phyloP scores from a whole-genome alignment of 2,113 vertebrate genomes.

The Tichodroma muraria region DNA sequence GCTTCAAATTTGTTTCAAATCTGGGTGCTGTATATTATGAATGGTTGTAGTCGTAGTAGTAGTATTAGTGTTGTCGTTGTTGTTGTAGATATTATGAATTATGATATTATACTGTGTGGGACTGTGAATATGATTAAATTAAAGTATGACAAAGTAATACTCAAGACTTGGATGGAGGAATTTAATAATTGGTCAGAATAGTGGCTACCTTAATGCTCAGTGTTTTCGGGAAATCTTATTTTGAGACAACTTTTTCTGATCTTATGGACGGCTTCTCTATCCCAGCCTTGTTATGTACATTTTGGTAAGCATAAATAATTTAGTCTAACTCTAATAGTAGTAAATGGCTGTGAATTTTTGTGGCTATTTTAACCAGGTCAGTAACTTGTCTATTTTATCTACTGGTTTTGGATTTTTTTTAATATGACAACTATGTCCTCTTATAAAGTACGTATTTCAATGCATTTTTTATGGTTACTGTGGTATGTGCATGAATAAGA shows the following conservation, averaged over 20 bases:
- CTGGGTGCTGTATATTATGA: fast-evolving
- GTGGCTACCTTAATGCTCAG: not conserved
- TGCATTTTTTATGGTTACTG: not conserved
- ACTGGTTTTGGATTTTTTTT: not conserved
- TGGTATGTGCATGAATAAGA: not conserved
- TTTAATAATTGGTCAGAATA: not conserved
- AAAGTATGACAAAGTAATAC: not conserved
- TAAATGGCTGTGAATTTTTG: not conserved
- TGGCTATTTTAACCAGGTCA: not conserved
- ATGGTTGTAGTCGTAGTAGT: not conserved
- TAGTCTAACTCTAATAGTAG: not conserved
- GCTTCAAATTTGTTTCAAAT: not conserved
- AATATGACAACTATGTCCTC: not conserved
- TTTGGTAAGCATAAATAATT: not conserved
- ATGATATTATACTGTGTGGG: not conserved
- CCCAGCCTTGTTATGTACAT: fast-evolving
- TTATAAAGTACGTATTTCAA: not conserved
- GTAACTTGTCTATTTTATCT: not conserved
- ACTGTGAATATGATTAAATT: not conserved
- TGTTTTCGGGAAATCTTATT: not conserved
- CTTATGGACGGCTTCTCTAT: not conserved
- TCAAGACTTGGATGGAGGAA: not conserved
- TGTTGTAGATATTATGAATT: not conserved
- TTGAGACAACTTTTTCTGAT: not conserved
- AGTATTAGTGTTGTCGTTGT: too few relatives aligned